Conservation (phyloP, 1,140 invertebrate genomes). For the Drosophila albomicans region DNA sequence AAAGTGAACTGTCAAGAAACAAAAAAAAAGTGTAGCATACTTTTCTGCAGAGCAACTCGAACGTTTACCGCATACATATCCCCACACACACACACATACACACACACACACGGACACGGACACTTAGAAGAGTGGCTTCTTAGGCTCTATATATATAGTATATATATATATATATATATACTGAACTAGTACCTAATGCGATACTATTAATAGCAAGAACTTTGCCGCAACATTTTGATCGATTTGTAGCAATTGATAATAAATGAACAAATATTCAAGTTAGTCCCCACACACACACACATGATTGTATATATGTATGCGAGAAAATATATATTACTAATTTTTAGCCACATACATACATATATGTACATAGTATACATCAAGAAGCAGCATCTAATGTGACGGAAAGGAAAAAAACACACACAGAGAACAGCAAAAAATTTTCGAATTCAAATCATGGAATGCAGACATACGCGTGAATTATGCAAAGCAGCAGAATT, state of each 20-base stretch:
- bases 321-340: constrained; percentile 27
- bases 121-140: constrained; percentile 17
- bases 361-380: constrained; percentile 35
- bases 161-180: constrained; percentile 12
- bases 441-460: constrained; percentile 43
- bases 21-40: constrained; percentile 47
- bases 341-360: constrained; percentile 41
- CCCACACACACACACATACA: constrained; percentile 20
- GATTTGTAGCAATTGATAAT: constrained; percentile 21
- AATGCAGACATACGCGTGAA: constrained; percentile 55
- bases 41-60: constrained; percentile 61
- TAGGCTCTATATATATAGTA: constrained; percentile 1
- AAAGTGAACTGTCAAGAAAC: constrained; percentile 62
- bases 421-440: constrained; percentile 4
- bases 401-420: not conserved
- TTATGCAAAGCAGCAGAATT: constrained; percentile 71
- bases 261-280: constrained; percentile 15
- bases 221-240: constrained; percentile 13
- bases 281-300: constrained; percentile 11
- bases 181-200: constrained; percentile 33
- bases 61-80: constrained; percentile 57
- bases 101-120: constrained; percentile 4
- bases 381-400: constrained; percentile 39
- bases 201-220: constrained; percentile 12
- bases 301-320: constrained; percentile 35